Evolutionary conservation across 2,888 invertebrate genomes (phyloP).

Genomic region (Agrilus cyanescens): DNA sequence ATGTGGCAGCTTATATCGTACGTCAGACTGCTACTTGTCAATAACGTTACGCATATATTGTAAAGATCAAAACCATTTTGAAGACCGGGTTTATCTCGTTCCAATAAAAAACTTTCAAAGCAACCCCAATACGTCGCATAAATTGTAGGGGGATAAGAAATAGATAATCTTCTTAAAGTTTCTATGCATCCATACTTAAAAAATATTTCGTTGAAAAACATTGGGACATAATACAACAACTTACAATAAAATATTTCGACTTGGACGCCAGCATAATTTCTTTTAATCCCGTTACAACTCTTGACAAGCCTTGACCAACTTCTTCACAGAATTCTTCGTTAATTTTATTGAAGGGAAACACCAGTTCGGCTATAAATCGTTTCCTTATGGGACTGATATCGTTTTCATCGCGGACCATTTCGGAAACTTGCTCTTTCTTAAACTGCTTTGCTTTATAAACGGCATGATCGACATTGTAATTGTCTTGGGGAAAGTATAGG

Average conservation of each 20-base stretch:
- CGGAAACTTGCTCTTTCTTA: constrained; percentile 28
- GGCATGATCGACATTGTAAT: constrained; percentile 41
- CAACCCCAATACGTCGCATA: constrained; percentile 58
- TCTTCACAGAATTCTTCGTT: constrained; percentile 20
- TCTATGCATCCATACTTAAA: constrained; percentile 53
- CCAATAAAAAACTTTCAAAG: constrained; percentile 13
- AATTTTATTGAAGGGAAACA: constrained; percentile 37
- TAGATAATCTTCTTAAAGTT: constrained; percentile 53
- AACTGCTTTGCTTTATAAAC: constrained; percentile 40
- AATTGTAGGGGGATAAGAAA: constrained; percentile 53
- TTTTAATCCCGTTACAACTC: constrained; percentile 41
- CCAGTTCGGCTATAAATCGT: constrained; percentile 39
- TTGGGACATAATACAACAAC: constrained; percentile 18
- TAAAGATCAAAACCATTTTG: constrained; percentile 12
- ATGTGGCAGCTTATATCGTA: constrained; percentile 42
- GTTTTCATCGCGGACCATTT: constrained; percentile 17
- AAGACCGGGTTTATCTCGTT: constrained; percentile 9
- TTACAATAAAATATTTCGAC: constrained; percentile 57
- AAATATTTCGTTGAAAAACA: constrained; percentile 14
- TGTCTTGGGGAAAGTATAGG: constrained; percentile 36
- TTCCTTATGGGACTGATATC: constrained; percentile 29
- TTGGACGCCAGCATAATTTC: constrained; percentile 46
- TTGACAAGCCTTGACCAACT: constrained; percentile 44
- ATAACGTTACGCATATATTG: constrained; percentile 31
- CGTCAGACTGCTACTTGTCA: constrained; percentile 39